A percentile compares a stretch with the other conserved stretches of the same genome.
Conservation (phyloP, 2,888 invertebrate genomes). For the Aleiodes testaceus region DNA sequence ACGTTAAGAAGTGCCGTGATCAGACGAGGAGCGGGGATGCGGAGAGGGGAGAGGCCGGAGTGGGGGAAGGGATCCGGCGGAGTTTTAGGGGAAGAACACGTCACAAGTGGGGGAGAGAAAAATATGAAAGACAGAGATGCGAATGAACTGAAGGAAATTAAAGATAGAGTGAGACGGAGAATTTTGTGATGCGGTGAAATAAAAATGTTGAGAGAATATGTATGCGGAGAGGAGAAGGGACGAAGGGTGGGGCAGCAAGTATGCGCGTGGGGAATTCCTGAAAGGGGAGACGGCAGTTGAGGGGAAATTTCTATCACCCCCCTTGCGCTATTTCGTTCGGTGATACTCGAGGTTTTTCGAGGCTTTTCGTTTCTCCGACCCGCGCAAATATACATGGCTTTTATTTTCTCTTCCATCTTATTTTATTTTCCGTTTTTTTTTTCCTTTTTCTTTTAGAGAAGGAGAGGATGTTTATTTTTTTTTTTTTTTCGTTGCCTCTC, state of each 20-base stretch:
- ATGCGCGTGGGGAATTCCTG: not conserved
- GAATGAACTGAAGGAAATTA: constrained; percentile 21
- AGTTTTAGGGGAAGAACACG: constrained; percentile 26
- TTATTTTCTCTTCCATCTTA: constrained; percentile 24
- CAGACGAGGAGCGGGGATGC: constrained; percentile 29
- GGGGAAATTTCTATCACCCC: constrained; percentile 28
- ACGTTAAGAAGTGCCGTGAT: constrained; percentile 65
- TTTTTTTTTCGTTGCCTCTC: constrained; percentile 2
- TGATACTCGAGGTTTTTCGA: not conserved
- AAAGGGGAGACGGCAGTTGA: not conserved
- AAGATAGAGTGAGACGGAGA: constrained; percentile 26
- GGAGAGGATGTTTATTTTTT: not conserved
- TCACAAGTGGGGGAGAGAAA: constrained; percentile 28
- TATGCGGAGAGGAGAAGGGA: constrained; percentile 10
- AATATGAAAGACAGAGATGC: constrained; percentile 32
- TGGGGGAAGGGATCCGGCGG: constrained; percentile 9
- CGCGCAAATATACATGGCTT: constrained; percentile 37
- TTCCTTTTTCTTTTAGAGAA: not conserved
- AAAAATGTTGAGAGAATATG: constrained; percentile 10
- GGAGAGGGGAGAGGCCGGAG: not conserved
- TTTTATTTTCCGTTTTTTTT: constrained; percentile 28
- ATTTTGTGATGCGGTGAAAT: constrained; percentile 33
- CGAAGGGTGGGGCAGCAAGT: not conserved
- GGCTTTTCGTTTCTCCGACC: constrained; percentile 3
- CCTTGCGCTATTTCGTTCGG: constrained; percentile 20